Evolutionary conservation across 2,113 vertebrate genomes (phyloP), one percentile per base, ranked within the genome.

Genomic region (Mobula birostris): DNA sequence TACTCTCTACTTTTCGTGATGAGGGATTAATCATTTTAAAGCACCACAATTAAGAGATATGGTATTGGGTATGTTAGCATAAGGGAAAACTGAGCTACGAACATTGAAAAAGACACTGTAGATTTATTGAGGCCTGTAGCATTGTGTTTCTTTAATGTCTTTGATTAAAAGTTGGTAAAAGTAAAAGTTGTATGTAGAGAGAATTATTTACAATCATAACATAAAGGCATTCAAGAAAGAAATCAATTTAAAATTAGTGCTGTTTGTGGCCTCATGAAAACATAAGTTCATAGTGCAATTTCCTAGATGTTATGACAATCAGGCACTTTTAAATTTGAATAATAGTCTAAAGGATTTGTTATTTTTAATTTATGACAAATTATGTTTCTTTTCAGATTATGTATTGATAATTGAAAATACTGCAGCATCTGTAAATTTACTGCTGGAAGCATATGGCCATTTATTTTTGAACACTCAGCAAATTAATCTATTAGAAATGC

Each of bases 341-440:
- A 36, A 36, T 79, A 79, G 61, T 66, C 5, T 90, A 61, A 66
- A 66, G 29, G 29, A 6, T 63, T 90, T 68, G 29, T 88, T 15
- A 68, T 90, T 90, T 48, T 88, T 66, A 8, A 85, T 66, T 66
- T 90, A 66, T 66, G 85, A 32, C 27, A 36, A 66, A 90, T 90
- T 90, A n/a, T 68, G 61, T 66, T n/a, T 66, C 68, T 88, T 48
- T 90, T 66, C 66, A 27, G 29, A n/a, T 66, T 90, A 15, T 32
- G 15, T 90, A 14, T 19, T 61, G 66, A 66, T 90, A 68, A 90
- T 61, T 2, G 12, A 56, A 27, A 56, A 85, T 36, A 36, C n/a
- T 90, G 61, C 85, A 90, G 61, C 85, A 66, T 90, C 61, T 90
- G 85, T 66, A n/a, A 90, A 90, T 90, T 66, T 90, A 90, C 85